Conservation (phyloP, 2,797 vertebrate genomes). For the Mus minutoides region DNA sequence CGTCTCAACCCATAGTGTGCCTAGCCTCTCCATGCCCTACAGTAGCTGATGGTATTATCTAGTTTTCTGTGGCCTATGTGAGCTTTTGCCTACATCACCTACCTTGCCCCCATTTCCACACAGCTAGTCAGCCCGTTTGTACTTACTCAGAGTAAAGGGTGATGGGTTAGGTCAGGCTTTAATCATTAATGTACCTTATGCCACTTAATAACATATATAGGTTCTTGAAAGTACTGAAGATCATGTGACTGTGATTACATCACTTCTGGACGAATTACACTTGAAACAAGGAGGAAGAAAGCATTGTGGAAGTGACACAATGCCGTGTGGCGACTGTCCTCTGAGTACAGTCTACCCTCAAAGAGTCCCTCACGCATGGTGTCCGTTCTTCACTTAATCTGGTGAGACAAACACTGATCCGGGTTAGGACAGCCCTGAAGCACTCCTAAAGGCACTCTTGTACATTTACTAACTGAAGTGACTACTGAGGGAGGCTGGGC, state of each 20-base stretch:
- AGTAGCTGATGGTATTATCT: neutral
- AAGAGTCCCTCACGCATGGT: neutral
- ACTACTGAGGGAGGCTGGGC: neutral
- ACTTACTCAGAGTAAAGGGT: neutral
- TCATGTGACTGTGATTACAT: neutral
- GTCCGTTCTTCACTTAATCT: neutral
- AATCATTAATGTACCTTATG: neutral
- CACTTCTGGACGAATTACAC: neutral
- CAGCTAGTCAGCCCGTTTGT: neutral
- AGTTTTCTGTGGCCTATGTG: neutral
- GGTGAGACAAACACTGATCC: neutral
- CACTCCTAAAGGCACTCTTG: neutral
- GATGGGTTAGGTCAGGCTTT: neutral
- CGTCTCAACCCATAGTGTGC: neutral
- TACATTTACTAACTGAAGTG: neutral
- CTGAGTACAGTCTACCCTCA: neutral
- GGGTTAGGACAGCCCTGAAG: conserved; percentile 21
- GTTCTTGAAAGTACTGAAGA: neutral
- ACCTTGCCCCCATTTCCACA: neutral
- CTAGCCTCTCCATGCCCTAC: neutral
- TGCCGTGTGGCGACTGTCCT: neutral
- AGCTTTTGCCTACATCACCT: neutral
- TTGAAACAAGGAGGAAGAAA: neutral
- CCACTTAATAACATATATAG: neutral
- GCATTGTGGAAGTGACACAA: neutral